Evolutionary conservation across 2,888 invertebrate genomes (phyloP).

Genomic region (Idaea biselata): DNA sequence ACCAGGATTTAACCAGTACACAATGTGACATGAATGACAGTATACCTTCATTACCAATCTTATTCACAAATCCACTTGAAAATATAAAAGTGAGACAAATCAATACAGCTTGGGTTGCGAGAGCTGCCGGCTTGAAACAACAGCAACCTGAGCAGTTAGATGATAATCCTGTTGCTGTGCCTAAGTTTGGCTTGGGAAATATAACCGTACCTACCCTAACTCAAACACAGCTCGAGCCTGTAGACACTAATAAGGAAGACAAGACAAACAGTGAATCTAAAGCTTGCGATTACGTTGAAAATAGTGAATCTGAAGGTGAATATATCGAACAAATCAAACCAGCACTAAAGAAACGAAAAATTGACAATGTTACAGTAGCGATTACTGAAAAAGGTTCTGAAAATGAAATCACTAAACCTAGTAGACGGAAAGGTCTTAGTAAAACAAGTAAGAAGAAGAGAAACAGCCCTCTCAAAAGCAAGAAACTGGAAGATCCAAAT

Average conservation of each 20-base stretch:
- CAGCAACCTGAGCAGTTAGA: conserved; percentile 25
- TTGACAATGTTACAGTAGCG: conserved; percentile 25
- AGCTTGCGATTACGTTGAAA: conserved; percentile 84
- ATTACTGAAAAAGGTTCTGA: conserved; percentile 6
- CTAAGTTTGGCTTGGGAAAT: conserved; percentile 65
- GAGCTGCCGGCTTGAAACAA: conserved; percentile 63
- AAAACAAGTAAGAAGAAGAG: conserved; percentile 15
- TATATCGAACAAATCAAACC: conserved; percentile 76
- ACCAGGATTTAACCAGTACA: conserved; percentile 8
- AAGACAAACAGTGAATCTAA: conserved; percentile 38
- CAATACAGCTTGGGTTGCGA: conserved; percentile 68
- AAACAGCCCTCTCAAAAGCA: conserved; percentile 11
- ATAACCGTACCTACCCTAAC: conserved; percentile 28
- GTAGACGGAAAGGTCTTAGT: conserved; percentile 22
- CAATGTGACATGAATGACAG: conserved; percentile 16
- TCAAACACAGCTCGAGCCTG: not conserved
- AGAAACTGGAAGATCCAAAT: conserved; percentile 23
- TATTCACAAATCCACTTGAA: conserved; percentile 17
- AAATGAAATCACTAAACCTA: conserved; percentile 17
- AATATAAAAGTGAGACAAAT: conserved; percentile 47
- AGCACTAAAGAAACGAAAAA: conserved; percentile 78
- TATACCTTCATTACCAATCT: conserved; percentile 9
- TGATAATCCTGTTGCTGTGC: conserved; percentile 12
- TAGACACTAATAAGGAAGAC: conserved; percentile 25
- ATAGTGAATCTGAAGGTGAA: conserved; percentile 85